Percentiles rank a stretch among this genome's conserved stretches.
Conservation (phyloP, 2,888 invertebrate genomes). For the Heteromurus nitidus region DNA sequence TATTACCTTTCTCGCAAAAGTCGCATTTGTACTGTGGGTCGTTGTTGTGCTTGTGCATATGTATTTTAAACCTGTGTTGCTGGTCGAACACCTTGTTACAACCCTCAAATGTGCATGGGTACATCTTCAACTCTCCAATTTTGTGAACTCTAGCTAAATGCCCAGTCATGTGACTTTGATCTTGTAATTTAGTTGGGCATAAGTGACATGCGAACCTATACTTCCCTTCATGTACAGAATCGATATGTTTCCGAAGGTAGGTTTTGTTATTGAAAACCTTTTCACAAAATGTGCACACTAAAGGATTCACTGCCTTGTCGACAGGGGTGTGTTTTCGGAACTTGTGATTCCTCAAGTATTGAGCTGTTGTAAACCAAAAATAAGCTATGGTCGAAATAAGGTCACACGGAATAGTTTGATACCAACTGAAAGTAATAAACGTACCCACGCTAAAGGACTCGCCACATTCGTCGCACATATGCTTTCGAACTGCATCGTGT, state of each 20-base stretch:
- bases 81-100: neutral
- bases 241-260: neutral
- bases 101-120: neutral
- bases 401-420: too few relatives aligned
- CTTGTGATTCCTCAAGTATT: constrained; percentile 11
- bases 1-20: constrained; percentile 29
- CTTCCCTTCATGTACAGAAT: neutral
- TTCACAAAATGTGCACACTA: neutral
- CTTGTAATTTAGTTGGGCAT: neutral
- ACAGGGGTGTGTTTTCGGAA: neutral
- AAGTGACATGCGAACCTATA: neutral
- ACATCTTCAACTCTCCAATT: neutral
- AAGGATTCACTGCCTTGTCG: neutral
- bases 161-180: neutral
- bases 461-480: constrained; percentile 16
- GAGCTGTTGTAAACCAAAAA: neutral
- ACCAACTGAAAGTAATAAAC: too few relatives aligned
- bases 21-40: neutral
- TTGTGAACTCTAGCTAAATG: neutral
- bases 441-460: neutral
- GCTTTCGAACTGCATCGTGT: neutral
- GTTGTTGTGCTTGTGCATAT: neutral
- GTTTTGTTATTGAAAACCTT: neutral
- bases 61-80: neutral
- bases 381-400: neutral